Base-by-base conservation (phyloP, 2,888 invertebrate species). In the Palloptera scutellata region DNA sequence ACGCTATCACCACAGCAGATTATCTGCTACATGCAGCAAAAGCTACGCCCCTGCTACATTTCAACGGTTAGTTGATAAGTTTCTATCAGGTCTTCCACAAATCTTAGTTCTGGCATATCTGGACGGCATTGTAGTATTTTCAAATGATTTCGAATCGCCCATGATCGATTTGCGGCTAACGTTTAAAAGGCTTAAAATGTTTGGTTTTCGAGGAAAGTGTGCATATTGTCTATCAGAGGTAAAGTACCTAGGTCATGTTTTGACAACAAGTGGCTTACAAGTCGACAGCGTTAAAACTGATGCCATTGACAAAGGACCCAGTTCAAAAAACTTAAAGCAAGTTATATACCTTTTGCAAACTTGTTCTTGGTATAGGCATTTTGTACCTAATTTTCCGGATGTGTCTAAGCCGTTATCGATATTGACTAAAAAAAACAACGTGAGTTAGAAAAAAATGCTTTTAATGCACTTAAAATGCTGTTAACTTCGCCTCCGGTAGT, bases 21-120 rank as follows among this genome's bases (percentile, higher is more conserved):
- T n/a, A n/a, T n/a, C n/a, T n/a, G n/a, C n/a, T n/a, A n/a, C n/a
- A n/a, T n/a, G n/a, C n/a, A n/a, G n/a, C n/a, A n/a, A n/a, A n/a
- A n/a, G n/a, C n/a, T n/a, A 80, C 52, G 80, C 81, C 0, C 79
- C 80, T 0, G 75, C 79, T 0, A 81, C 79, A 0, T 81, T 82
- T 51, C 75, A 76, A 63, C 62, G 73, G 3, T 20, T 81, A 9
- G 80, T 81, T 1, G 79, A 82, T 66, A 66, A 77, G 19, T 68
- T 80, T 5, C 70, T 69, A n/a, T 15, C 72, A 0, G n/a, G n/a
- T n/a, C n/a, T n/a, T n/a, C n/a, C n/a, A n/a, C n/a, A n/a, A n/a
- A n/a, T n/a, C n/a, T n/a, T 43, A 30, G 59, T 79, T 0, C 55
- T 79, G 0, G 73, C 75, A 0, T 81, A 81, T 64, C 42, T 80